Percentiles rank a stretch among this genome's conserved stretches.
Evolutionary conservation across 1,140 invertebrate genomes (phyloP).

Genomic region (Drosophila takahashii): DNA sequence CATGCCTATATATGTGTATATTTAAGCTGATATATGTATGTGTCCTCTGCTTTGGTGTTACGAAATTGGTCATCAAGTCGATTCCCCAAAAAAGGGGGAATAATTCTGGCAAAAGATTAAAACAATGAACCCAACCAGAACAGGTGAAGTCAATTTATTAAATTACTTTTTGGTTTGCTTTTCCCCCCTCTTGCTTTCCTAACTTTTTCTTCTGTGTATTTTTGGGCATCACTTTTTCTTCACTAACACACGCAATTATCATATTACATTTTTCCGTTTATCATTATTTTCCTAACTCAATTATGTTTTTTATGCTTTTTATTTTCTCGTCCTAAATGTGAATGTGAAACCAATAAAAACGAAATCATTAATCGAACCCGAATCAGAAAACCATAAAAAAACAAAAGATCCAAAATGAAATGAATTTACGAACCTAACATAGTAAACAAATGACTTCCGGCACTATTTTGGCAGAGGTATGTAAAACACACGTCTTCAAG

Average conservation of each 20-base stretch:
- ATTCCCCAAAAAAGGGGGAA: slow-evolving; percentile 13
- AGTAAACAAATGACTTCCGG: slow-evolving; percentile 84
- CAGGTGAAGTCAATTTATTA: slow-evolving; percentile 60
- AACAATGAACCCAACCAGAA: slow-evolving; percentile 28
- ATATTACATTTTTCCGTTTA: slow-evolving; percentile 24
- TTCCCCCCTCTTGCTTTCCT: slow-evolving; percentile 6
- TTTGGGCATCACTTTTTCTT: slow-evolving; percentile 4
- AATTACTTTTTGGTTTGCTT: slow-evolving; percentile 7
- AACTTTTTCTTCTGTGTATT: slow-evolving; percentile 3
- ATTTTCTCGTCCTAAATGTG: slow-evolving; percentile 47
- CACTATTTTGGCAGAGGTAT: slow-evolving; percentile 85
- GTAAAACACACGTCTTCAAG: slow-evolving; percentile 77
- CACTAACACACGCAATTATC: slow-evolving; percentile 10
- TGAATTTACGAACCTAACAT: slow-evolving; percentile 68
- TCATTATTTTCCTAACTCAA: slow-evolving; percentile 26
- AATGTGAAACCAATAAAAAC: slow-evolving; percentile 31
- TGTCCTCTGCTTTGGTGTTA: slow-evolving; percentile 41
- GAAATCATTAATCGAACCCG: slow-evolving; percentile 28
- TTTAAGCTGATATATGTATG: slow-evolving; percentile 47
- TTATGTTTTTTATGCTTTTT: slow-evolving; percentile 35
- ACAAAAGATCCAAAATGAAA: slow-evolving; percentile 40
- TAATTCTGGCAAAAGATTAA: slow-evolving; percentile 10
- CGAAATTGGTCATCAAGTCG: slow-evolving; percentile 45
- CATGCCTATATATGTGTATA: slow-evolving; percentile 54
- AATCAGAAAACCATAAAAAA: slow-evolving; percentile 39